These are phyloP conservation scores for Apotomis capreana DNA, from an alignment of 2,888 invertebrate genomes.

Conservation along the genomic window DNA sequence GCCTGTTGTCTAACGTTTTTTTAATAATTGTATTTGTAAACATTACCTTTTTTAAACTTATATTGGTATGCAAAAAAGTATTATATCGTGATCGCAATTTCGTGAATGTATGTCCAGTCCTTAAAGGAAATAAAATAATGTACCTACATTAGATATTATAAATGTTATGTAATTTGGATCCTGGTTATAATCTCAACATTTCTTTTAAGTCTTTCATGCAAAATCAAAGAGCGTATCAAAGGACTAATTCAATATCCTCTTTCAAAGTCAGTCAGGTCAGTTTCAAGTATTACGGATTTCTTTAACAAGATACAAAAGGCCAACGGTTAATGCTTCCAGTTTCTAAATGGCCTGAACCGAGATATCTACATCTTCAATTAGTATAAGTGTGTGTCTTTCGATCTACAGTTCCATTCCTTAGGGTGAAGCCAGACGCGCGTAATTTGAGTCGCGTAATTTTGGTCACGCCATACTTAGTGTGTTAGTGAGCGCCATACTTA, in stretches of 20 bases:
- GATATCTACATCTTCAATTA: neutral
- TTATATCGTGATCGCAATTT: no score
- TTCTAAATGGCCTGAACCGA: neutral
- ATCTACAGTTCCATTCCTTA: neutral
- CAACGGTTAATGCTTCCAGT: neutral
- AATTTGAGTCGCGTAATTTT: no score
- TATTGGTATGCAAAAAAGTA: no score
- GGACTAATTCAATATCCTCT: neutral
- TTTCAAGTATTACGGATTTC: conserved; percentile 3
- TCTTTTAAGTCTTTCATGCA: neutral
- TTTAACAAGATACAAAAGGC: conserved; percentile 9
- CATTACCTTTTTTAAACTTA: no score
- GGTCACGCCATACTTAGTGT: no score
- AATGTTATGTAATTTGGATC: no score
- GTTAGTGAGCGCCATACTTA: no score
- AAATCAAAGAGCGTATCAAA: neutral
- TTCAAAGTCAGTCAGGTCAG: neutral
- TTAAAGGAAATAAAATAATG: no score
- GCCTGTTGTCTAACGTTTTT: no score
- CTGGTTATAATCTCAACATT: neutral
- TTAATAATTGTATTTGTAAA: no score
- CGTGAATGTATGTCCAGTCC: no score
- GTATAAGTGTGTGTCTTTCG: neutral
- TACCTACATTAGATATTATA: no score
- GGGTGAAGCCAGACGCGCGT: neutral